Conservation (phyloP, 2,888 invertebrate species). For the Bedellia somnulentella region DNA sequence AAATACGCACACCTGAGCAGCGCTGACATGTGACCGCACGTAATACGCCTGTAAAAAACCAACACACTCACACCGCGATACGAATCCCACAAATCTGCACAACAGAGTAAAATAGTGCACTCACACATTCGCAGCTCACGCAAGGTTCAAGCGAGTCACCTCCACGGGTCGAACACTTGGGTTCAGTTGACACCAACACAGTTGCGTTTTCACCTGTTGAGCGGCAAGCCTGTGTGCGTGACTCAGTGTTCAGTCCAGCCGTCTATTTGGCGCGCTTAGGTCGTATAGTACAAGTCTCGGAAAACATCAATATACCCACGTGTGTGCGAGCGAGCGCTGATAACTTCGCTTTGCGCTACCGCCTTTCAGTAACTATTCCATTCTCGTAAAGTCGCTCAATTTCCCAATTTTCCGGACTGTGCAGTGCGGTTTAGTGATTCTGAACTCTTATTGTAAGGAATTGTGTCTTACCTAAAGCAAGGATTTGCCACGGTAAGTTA, state of each 20-base stretch:
- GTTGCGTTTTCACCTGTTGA: slow-evolving; percentile 53
- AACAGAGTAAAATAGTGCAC: slow-evolving; percentile 51
- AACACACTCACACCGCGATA: slow-evolving; percentile 22
- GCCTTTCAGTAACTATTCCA: no score
- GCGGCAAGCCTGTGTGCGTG: slow-evolving; percentile 21
- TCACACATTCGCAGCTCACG: no score
- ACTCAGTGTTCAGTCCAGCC: slow-evolving; percentile 45
- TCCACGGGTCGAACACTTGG: slow-evolving; percentile 35
- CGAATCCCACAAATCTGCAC: slow-evolving; percentile 39
- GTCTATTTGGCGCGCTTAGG: slow-evolving; percentile 48
- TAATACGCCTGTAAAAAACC: slow-evolving; percentile 20
- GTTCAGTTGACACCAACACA: slow-evolving; percentile 41
- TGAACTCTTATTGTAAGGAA: no score
- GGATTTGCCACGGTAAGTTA: no score
- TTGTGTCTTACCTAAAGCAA: no score
- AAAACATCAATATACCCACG: slow-evolving; percentile 25
- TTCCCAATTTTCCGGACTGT: no score
- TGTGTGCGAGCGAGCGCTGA: slow-evolving; percentile 34
- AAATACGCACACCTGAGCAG: slow-evolving; percentile 28
- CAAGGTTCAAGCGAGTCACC: slow-evolving; percentile 38
- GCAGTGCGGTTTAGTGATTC: no score
- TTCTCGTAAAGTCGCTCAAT: no score
- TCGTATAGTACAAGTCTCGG: slow-evolving; percentile 24
- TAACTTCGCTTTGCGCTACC: slow-evolving; percentile 39
- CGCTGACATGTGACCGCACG: slow-evolving; percentile 51